A percentile compares a stretch with the other conserved stretches of the same genome.
These are phyloP conservation scores for Gymnothorax javanicus DNA, from an alignment of 2,797 vertebrate species.

Conservation along the genomic window DNA sequence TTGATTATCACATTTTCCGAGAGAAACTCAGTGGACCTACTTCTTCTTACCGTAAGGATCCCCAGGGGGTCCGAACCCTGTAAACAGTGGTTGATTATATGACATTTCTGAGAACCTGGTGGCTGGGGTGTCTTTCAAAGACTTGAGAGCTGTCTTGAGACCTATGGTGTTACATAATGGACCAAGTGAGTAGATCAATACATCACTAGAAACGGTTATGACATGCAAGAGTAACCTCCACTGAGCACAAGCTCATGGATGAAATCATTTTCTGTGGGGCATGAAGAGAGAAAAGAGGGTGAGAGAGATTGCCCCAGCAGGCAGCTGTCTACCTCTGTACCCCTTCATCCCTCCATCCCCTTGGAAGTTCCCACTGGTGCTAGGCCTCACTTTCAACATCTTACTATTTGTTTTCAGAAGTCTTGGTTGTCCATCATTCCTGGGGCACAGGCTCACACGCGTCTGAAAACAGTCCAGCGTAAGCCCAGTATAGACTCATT, in stretches of 20 bases:
- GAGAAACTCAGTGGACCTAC: background rate
- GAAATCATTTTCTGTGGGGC: background rate
- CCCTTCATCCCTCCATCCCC: background rate
- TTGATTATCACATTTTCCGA: background rate
- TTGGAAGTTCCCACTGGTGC: background rate
- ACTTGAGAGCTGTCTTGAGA: background rate
- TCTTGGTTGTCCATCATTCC: slow-evolving; percentile 10
- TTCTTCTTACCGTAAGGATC: background rate
- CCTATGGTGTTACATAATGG: background rate
- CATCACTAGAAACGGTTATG: background rate
- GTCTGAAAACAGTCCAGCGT: slow-evolving; percentile 27
- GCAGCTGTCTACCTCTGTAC: background rate
- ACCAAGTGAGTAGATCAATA: background rate
- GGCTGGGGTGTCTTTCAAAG: background rate
- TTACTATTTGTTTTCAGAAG: background rate
- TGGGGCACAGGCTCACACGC: background rate
- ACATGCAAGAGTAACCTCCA: background rate
- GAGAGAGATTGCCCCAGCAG: background rate
- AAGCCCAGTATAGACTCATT: background rate
- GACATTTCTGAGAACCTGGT: background rate
- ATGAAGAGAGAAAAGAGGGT: background rate
- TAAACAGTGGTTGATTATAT: background rate
- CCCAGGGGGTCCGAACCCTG: background rate
- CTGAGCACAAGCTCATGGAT: background rate
- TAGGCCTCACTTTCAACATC: slow-evolving; percentile 2